Conservation (phyloP, 2,113 vertebrate species). For the Carassius carassius region DNA sequence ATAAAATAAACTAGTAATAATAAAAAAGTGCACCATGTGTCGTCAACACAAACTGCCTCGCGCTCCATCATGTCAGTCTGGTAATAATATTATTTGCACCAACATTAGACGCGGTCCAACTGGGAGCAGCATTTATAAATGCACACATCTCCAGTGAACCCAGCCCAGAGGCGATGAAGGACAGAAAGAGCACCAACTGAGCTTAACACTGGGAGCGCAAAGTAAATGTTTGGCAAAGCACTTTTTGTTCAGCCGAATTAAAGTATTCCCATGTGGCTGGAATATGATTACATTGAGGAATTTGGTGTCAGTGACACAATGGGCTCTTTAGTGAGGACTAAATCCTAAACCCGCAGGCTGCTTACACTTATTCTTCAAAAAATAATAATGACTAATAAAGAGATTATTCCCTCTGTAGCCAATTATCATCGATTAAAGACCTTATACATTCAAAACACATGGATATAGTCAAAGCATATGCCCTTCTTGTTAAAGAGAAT, state of each 20-base stretch:
- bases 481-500: background rate
- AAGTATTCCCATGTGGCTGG: constrained; percentile 60
- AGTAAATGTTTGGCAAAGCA: constrained; percentile 68
- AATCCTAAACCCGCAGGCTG: constrained; percentile 29
- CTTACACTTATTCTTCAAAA: constrained; percentile 22
- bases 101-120: constrained; percentile 75
- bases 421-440: constrained; percentile 18
- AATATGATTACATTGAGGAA: constrained; percentile 70
- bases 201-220: constrained; percentile 66
- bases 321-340: constrained; percentile 32
- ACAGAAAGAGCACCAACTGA: constrained; percentile 61
- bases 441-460: background rate
- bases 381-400: constrained; percentile 32
- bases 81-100: constrained; percentile 82
- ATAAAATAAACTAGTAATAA: too few species aligned
- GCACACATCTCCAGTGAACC: constrained; percentile 76
- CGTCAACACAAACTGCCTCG: constrained; percentile 33
- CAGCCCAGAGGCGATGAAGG: constrained; percentile 70
- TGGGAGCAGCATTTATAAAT: constrained; percentile 79
- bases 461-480: background rate
- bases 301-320: constrained; percentile 31
- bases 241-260: constrained; percentile 74
- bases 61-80: constrained; percentile 58
- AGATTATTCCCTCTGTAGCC: constrained; percentile 20
- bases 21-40: background rate